Evolutionary conservation across 2,113 vertebrate genomes (phyloP).

Genomic region (Ciconia maguari): DNA sequence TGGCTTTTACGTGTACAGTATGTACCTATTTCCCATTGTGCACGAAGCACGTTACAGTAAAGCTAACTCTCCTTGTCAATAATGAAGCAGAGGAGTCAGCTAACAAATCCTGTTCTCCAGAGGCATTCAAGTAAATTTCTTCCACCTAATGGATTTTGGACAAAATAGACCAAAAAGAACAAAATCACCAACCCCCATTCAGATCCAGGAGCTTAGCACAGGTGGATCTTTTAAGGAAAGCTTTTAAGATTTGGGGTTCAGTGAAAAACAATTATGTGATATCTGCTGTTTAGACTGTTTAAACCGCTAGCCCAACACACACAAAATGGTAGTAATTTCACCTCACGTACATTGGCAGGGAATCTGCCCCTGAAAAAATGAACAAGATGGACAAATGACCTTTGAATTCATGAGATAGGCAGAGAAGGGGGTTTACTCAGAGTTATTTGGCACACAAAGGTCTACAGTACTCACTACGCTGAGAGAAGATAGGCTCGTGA

Average conservation of each 20-base stretch:
- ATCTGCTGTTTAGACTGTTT: background rate
- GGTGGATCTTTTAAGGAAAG: background rate
- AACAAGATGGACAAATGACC: background rate
- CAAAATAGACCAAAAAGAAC: background rate
- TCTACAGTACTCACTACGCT: background rate
- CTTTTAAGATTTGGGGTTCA: background rate
- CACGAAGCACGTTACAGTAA: background rate
- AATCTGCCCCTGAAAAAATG: background rate
- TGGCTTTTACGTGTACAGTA: background rate
- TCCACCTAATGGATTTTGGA: background rate
- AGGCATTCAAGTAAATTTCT: background rate
- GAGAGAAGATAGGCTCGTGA: background rate
- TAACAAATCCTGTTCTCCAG: background rate
- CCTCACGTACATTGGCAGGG: background rate
- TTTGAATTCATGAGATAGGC: background rate
- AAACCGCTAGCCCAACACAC: background rate
- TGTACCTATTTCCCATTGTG: background rate
- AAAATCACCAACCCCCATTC: background rate
- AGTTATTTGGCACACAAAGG: background rate
- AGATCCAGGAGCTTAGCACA: background rate
- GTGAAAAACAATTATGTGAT: background rate
- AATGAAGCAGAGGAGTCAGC: background rate
- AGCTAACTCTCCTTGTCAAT: background rate
- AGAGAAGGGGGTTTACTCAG: background rate
- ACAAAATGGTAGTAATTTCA: background rate